A percentile compares a stretch with the other conserved stretches of the same genome.
These are phyloP conservation scores for Lepidothrix coronata DNA, from an alignment of 2,113 vertebrate species.

Conservation along the genomic window DNA sequence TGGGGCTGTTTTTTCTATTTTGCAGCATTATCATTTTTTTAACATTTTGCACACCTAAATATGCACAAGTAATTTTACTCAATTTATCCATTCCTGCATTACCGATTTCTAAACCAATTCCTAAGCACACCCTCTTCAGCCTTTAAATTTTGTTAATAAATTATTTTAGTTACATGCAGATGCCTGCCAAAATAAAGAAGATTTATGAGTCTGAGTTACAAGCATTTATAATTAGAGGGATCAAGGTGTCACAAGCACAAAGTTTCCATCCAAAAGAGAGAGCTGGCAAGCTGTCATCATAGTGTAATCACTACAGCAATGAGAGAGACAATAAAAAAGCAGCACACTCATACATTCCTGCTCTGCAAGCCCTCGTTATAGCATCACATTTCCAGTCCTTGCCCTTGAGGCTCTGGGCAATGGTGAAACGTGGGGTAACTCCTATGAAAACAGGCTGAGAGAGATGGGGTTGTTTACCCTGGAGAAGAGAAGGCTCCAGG, in stretches of 20 bases:
- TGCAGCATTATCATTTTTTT: not conserved
- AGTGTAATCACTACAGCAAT: not conserved
- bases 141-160: not conserved
- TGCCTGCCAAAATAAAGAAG: not conserved
- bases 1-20: not conserved
- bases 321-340: not conserved
- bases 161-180: not conserved
- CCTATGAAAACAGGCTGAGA: not conserved
- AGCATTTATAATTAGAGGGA: not conserved
- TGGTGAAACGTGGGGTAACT: not conserved
- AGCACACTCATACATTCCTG: accelerated
- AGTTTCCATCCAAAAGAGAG: not conserved
- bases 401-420: not conserved
- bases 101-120: not conserved
- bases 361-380: not conserved
- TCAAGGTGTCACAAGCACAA: not conserved
- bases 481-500: not conserved
- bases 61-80: not conserved
- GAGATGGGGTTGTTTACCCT: not conserved
- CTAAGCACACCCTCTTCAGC: not conserved
- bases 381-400: not conserved
- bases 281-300: not conserved
- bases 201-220: not conserved
- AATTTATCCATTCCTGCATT: not conserved
- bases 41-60: not conserved